Conservation (phyloP, 2,888 invertebrate species). For the Drosophila conformis region DNA sequence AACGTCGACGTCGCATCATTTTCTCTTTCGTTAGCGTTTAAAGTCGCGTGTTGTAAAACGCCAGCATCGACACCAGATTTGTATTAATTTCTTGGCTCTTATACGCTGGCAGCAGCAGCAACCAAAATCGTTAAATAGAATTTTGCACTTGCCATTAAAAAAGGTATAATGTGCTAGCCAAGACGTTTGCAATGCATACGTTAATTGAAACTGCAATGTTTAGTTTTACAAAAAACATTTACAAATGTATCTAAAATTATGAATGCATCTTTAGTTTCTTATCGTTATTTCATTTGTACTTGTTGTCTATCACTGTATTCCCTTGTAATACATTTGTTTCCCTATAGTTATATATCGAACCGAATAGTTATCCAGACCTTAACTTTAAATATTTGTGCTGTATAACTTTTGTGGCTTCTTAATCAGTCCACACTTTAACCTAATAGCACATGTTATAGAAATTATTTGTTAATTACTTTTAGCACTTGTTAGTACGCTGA, state of each 20-base stretch:
- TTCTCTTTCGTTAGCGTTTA: constrained; percentile 70
- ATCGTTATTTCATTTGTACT: not conserved
- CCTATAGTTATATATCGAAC: not conserved
- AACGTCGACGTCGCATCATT: constrained; percentile 55
- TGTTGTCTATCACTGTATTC: not conserved
- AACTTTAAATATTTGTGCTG: not conserved
- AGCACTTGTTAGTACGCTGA: not conserved
- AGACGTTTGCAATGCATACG: not conserved
- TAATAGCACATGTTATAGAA: not conserved
- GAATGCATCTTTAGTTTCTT: not conserved
- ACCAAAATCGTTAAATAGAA: constrained; percentile 11
- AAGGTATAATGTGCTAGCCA: constrained; percentile 11
- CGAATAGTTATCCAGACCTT: not conserved
- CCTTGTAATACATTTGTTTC: not conserved
- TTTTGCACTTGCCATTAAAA: constrained; percentile 15
- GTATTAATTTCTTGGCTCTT: constrained; percentile 54
- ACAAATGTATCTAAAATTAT: not conserved
- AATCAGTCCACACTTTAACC: not conserved
- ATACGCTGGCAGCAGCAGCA: constrained; percentile 7
- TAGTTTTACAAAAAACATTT: not conserved
- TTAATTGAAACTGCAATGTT: not conserved
- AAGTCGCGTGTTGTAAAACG: constrained; percentile 51
- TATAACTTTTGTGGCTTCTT: not conserved
- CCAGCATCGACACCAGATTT: constrained; percentile 24
- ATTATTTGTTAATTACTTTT: not conserved